Evolutionary conservation across 1,140 invertebrate species (phyloP).

Genomic region (Batillaria attramentaria): DNA sequence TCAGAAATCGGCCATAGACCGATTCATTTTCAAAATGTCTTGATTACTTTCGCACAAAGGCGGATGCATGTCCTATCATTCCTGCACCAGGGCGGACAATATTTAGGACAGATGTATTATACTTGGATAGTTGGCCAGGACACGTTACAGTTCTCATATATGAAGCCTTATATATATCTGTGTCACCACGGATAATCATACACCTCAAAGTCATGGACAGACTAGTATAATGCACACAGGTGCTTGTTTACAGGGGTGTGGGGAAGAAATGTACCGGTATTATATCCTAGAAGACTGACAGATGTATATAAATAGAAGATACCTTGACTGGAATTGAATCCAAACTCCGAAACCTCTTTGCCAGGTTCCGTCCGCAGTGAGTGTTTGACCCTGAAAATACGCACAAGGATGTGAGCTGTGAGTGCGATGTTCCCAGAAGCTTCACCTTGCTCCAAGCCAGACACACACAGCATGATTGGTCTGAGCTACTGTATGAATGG

Average conservation of each 20-base stretch:
- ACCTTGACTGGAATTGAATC: constrained; percentile 36
- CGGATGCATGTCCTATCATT: too few species aligned
- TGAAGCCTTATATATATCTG: background rate
- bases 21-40: too few species aligned
- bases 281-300: background rate
- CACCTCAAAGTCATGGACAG: background rate
- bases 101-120: too few species aligned
- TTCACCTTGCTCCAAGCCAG: background rate
- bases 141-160: background rate
- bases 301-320: background rate
- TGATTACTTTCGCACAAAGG: too few species aligned
- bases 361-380: constrained; percentile 50
- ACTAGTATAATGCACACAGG: background rate
- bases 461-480: background rate
- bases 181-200: background rate
- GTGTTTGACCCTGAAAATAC: constrained; percentile 40
- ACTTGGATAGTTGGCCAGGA: too few species aligned
- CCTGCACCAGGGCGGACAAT: too few species aligned
- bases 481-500: background rate
- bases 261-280: background rate
- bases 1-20: too few species aligned
- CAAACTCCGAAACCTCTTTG: constrained; percentile 54
- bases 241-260: too few species aligned
- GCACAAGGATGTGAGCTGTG: constrained; percentile 18
- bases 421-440: background rate